Conservation (phyloP, 2,797 vertebrate species). For the Syngnathus rostellatus region DNA sequence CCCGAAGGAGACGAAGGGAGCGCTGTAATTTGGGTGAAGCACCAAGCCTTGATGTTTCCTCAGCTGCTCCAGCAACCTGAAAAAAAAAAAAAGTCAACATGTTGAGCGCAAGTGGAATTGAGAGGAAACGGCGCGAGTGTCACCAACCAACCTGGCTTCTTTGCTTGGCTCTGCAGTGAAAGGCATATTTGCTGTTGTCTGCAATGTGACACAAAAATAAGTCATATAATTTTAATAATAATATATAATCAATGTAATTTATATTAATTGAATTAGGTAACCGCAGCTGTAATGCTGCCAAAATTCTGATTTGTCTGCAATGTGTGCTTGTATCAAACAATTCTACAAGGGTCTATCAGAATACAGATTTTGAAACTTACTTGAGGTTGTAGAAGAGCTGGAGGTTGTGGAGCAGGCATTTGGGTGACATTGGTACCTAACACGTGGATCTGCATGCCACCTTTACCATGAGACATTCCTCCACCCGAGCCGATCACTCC, state of each 20-base stretch:
- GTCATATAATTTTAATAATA: too few species aligned
- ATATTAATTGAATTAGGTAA: too few species aligned
- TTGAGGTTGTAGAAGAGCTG: conserved; percentile 62
- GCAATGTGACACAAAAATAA: conserved; percentile 22
- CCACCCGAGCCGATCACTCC: conserved; percentile 73
- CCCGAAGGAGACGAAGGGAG: conserved; percentile 80
- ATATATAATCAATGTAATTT: too few species aligned
- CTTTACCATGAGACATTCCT: conserved; percentile 65
- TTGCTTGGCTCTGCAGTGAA: conserved; percentile 84
- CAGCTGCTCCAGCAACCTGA: conserved; percentile 87
- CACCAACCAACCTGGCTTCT: conserved; percentile 86
- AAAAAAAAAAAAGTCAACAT: not conserved
- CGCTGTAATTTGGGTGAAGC: conserved; percentile 85
- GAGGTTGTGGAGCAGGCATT: conserved; percentile 63
- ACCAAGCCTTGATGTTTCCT: conserved; percentile 88
- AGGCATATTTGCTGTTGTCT: conserved; percentile 77
- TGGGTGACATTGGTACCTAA: conserved; percentile 61
- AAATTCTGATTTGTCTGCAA: not conserved
- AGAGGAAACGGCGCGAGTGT: not conserved
- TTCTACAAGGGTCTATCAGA: not conserved
- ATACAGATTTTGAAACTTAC: conserved; percentile 30
- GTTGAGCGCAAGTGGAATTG: not conserved
- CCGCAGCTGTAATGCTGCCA: too few species aligned
- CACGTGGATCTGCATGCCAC: conserved; percentile 69
- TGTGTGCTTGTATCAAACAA: not conserved